phyloP scores from a whole-genome alignment of 23 tunicate genomes.

The Phallusia fumigata region DNA sequence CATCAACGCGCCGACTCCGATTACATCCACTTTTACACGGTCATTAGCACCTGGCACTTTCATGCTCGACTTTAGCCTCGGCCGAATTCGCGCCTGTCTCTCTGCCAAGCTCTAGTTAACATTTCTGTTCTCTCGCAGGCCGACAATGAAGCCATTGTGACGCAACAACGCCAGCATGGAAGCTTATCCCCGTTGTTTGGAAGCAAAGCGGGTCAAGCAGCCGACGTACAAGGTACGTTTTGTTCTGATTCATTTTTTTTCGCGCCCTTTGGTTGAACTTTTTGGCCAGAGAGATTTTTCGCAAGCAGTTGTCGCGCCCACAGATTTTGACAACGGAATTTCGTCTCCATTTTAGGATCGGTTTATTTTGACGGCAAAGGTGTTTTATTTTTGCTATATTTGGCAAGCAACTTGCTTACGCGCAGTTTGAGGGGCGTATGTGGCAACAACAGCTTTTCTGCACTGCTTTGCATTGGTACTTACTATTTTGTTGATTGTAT shows the following conservation, averaged over 20 bases:
- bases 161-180: not conserved
- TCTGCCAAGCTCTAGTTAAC: not conserved
- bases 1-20: not conserved
- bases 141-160: slow-evolving; percentile 10
- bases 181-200: not conserved
- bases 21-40: not conserved
- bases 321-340: no score
- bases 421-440: no score
- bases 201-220: not conserved
- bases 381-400: no score
- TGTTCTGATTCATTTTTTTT: not conserved
- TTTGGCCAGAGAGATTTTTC: no score
- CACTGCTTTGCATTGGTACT: no score
- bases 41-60: not conserved
- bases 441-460: no score
- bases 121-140: not conserved
- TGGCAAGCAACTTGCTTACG: no score
- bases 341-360: no score
- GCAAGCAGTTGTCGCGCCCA: no score
- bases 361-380: no score
- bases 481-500: no score
- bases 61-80: not conserved
- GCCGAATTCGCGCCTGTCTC: not conserved
- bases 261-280: no score
- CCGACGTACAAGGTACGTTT: not conserved